These are phyloP conservation scores for Furcifer pardalis DNA, from an alignment of 2,797 vertebrate genomes.

Conservation along the genomic window DNA sequence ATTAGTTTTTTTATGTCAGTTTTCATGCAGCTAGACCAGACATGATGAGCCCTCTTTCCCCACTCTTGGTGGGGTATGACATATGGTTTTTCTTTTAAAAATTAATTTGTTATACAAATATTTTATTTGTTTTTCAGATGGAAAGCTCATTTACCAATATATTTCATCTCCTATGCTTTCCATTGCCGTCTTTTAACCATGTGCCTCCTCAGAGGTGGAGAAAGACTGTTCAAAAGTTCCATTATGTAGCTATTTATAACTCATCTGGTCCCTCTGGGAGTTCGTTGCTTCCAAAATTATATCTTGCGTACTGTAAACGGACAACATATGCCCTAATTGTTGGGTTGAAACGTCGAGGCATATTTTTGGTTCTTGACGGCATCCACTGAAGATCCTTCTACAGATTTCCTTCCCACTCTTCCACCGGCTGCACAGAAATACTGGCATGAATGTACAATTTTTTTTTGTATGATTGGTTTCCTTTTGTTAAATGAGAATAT, in stretches of 20 bases:
- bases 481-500: slow-evolving; percentile 26
- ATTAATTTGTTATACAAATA: neutral
- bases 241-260: neutral
- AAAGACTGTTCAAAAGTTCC: neutral
- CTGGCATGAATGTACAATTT: neutral
- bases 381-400: neutral
- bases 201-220: neutral
- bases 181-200: slow-evolving; percentile 22
- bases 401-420: neutral
- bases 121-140: neutral
- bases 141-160: neutral
- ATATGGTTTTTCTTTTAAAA: too few species aligned
- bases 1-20: too few species aligned
- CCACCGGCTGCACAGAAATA: neutral
- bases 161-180: neutral
- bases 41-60: too few species aligned
- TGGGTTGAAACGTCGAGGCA: neutral
- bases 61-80: slow-evolving; percentile 3
- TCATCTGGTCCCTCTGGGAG: neutral
- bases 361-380: slow-evolving; percentile 22
- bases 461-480: neutral
- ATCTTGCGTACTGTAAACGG: neutral
- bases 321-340: neutral
- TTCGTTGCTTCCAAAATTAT: neutral
- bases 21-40: too few species aligned